Conservation (phyloP, 2,888 invertebrate genomes). For the Opisthograptis luteolata region DNA sequence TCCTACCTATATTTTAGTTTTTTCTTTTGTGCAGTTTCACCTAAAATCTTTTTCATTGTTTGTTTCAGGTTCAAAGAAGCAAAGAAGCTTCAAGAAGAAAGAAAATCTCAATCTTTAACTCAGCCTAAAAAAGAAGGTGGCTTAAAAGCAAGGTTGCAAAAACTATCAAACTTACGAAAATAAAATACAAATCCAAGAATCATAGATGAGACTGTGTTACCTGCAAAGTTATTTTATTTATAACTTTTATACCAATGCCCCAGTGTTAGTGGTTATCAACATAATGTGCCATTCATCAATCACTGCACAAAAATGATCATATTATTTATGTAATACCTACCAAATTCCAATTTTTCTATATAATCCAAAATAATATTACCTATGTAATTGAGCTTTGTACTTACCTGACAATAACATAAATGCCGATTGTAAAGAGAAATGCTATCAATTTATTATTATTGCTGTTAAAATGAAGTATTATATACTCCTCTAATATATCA, state of each 20-base stretch:
- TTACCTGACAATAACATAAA: background rate
- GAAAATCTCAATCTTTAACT: slow-evolving; percentile 77
- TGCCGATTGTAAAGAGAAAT: too few species aligned
- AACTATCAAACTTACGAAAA: slow-evolving; percentile 75
- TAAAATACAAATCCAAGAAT: too few species aligned
- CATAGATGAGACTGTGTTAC: too few species aligned
- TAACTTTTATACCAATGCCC: slow-evolving; percentile 2
- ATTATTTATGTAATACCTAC: slow-evolving; percentile 17
- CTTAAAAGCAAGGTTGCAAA: slow-evolving; percentile 86
- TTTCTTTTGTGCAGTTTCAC: too few species aligned
- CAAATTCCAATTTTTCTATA: slow-evolving; percentile 4
- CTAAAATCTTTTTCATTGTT: too few species aligned
- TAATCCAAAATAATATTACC: background rate
- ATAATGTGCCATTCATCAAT: slow-evolving; percentile 29
- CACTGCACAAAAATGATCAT: slow-evolving; percentile 34
- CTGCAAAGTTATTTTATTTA: background rate
- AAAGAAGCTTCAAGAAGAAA: slow-evolving; percentile 83
- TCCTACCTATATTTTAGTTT: too few species aligned
- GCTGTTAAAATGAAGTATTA: too few species aligned
- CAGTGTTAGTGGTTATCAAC: background rate
- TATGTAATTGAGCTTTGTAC: background rate
- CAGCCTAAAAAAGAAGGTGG: slow-evolving; percentile 87
- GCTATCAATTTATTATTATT: too few species aligned
- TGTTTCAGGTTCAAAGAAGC: slow-evolving; percentile 85
- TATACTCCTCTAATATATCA: background rate